Conservation (phyloP, 2,113 vertebrate genomes). For the Ammodytes marinus region DNA sequence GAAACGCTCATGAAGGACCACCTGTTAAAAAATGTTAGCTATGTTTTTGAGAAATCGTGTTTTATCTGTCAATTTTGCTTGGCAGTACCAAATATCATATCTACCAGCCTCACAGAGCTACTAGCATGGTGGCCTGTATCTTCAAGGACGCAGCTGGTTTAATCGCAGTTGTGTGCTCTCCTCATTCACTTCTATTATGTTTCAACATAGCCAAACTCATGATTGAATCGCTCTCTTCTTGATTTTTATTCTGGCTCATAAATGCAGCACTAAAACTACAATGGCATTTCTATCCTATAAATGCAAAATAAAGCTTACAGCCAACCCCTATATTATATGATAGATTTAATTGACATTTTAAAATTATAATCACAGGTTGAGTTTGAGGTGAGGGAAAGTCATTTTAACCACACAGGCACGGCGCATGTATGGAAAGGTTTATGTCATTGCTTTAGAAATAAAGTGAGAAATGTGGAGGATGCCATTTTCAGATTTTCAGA, state of each 20-base stretch:
- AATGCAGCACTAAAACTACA: background rate
- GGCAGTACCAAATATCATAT: too few relatives aligned
- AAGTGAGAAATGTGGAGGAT: background rate
- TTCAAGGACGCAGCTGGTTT: background rate
- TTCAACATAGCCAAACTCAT: background rate
- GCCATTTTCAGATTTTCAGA: conserved; percentile 25
- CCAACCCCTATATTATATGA: background rate
- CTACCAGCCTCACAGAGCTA: too few relatives aligned
- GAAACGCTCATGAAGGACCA: too few relatives aligned
- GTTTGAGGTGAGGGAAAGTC: conserved; percentile 7
- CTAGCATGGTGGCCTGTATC: background rate
- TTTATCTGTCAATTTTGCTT: too few relatives aligned
- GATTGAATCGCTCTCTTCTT: background rate
- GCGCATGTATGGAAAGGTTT: background rate
- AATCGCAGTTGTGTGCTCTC: background rate
- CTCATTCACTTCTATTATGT: background rate
- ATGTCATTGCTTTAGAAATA: conserved; percentile 4
- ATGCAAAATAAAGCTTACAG: background rate
- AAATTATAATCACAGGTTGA: background rate
- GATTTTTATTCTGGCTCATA: background rate
- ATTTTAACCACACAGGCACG: background rate
- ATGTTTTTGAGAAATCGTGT: too few relatives aligned
- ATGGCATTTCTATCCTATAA: background rate
- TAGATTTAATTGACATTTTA: background rate
- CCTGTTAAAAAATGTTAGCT: too few relatives aligned